Base-by-base conservation (phyloP, 1,140 invertebrate species). In the Eufriesea mexicana region DNA sequence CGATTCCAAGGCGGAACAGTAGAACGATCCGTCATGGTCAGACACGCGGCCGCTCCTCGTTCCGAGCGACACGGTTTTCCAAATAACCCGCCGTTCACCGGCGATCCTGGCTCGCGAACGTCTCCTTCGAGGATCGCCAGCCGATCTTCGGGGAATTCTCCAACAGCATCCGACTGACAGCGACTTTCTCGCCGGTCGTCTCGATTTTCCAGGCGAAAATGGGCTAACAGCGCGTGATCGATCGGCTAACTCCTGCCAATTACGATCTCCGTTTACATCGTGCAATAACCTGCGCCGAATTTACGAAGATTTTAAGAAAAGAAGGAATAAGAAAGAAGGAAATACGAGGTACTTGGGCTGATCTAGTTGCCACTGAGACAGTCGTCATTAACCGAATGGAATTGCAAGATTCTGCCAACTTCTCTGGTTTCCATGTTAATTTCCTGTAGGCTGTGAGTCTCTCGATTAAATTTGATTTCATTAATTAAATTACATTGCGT, bases 121-220 rank as follows among this genome's bases (percentile, higher is more conserved):
- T 81, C 75, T 81, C 47, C 12, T 49, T 42, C 45, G n/a, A 35
- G 67, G 54, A 84, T 86, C 28, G 25, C 18, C 47, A 23, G 25
- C 35, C 14, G 66, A 83, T 28, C 14, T 70, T 81, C n/a, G 5
- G n/a, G 51, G 51, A 80, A 87, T 79, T 77, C 49, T 81, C 74
- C 75, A 61, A 42, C 28, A 7, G 55, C 49, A 73, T 35, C n/a
- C 25, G 5, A 54, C 18, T 20, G 0, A 42, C 2, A 35, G 64
- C 51, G 66, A 86, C 84, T 86, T 89, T 83, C 86, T 75, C 78
- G 45, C 66, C 72, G 54, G 47, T 42, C 71, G 18, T 77, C 71
- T 80, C 67, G 45, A 89, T 88, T 80, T 86, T 79, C 61, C 55
- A 77, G 14, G 49, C 68, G 59, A 75, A 88, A 88, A 81, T 81